Percentiles rank a stretch among this genome's conserved stretches.
These are phyloP conservation scores for Petrocephalus schoutedeni DNA, from an alignment of 2,797 vertebrate species.

Conservation along the genomic window DNA sequence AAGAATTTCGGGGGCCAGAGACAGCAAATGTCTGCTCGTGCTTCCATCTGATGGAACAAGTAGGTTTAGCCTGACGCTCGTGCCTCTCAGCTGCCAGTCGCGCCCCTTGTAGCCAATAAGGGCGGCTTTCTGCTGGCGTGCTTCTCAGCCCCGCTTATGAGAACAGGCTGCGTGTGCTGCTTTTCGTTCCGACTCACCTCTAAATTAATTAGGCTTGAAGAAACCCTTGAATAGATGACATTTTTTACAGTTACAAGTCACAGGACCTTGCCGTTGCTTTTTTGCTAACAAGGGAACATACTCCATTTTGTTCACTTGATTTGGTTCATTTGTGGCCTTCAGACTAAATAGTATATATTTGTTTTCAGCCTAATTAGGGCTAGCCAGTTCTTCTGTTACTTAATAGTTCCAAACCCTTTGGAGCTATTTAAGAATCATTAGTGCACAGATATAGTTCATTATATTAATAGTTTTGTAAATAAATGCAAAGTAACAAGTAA, in stretches of 20 bases:
- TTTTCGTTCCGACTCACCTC: neutral
- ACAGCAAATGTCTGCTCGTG: neutral
- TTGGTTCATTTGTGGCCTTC: constrained; percentile 16
- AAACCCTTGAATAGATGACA: constrained; percentile 3
- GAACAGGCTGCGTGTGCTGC: neutral
- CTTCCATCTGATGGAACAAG: neutral
- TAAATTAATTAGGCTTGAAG: constrained; percentile 20
- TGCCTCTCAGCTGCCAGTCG: neutral
- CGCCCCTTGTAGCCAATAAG: neutral
- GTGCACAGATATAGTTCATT: neutral
- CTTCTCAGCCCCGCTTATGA: neutral
- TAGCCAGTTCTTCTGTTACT: neutral
- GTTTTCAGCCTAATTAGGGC: neutral
- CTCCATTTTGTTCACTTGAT: constrained; percentile 14
- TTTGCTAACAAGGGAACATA: constrained; percentile 9
- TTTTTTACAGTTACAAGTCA: neutral
- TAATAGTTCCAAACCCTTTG: constrained; percentile 10
- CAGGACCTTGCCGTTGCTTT: neutral
- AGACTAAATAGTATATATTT: constrained; percentile 10
- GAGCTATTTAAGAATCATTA: constrained; percentile 6
- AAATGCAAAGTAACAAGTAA: neutral
- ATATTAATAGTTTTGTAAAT: neutral
- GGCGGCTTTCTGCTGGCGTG: neutral
- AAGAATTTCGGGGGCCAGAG: neutral
- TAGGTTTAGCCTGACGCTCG: neutral